Evolutionary conservation across 2,797 vertebrate species (phyloP).

Genomic region (Holocentrus rufus): DNA sequence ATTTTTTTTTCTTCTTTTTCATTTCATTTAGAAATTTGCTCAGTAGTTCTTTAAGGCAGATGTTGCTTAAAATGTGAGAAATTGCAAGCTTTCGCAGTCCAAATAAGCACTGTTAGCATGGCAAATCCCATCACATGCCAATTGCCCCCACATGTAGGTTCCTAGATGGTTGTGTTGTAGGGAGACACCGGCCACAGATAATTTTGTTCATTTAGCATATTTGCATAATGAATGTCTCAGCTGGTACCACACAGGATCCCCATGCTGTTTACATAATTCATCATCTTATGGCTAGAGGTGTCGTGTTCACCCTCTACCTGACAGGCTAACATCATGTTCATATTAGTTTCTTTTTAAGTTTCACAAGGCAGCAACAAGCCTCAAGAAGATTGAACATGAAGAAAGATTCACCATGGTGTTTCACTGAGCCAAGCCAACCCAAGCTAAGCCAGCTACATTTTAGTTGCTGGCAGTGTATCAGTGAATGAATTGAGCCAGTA

Average conservation of each 20-base stretch:
- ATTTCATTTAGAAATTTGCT: too few relatives aligned
- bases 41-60: too few relatives aligned
- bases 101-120: slow-evolving; percentile 27
- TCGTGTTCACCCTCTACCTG: slow-evolving; percentile 49
- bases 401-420: slow-evolving; percentile 19
- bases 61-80: slow-evolving; percentile 1
- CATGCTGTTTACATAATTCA: slow-evolving; percentile 61
- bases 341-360: slow-evolving; percentile 66
- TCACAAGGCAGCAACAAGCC: slow-evolving; percentile 35
- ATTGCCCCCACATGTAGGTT: not conserved
- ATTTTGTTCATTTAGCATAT: slow-evolving; percentile 70
- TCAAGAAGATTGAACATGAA: slow-evolving; percentile 61
- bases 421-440: not conserved
- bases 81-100: slow-evolving; percentile 31
- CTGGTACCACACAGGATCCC: slow-evolving; percentile 55
- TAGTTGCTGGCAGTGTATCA: too few relatives aligned
- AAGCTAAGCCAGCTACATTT: not conserved
- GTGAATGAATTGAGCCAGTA: too few relatives aligned
- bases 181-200: slow-evolving; percentile 42
- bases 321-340: slow-evolving; percentile 63
- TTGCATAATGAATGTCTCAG: slow-evolving; percentile 70
- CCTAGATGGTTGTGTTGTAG: not conserved
- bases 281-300: slow-evolving; percentile 49
- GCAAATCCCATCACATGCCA: slow-evolving; percentile 43
- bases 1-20: too few relatives aligned